phyloP scores from a whole-genome alignment of 2,888 invertebrate species.

The Villa cingulata region DNA sequence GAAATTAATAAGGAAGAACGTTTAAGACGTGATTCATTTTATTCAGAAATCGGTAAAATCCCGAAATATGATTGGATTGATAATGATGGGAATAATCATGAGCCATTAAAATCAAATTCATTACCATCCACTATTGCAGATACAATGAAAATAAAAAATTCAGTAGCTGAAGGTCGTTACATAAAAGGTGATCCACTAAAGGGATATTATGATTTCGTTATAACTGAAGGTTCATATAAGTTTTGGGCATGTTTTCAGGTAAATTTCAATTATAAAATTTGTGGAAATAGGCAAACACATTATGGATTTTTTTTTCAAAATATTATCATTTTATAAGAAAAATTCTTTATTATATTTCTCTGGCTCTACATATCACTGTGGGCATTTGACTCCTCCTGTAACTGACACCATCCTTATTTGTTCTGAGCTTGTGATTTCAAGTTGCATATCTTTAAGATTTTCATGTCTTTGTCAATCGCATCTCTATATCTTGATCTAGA shows the following conservation, averaged over 20 bases:
- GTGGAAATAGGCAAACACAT: too few relatives aligned
- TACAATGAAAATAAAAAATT: slow-evolving; percentile 2
- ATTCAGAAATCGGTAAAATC: not conserved
- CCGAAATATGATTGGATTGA: not conserved
- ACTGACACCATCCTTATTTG: too few relatives aligned
- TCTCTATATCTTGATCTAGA: too few relatives aligned
- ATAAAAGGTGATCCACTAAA: slow-evolving; percentile 54
- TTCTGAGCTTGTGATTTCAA: too few relatives aligned
- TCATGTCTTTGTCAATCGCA: too few relatives aligned
- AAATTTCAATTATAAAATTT: too few relatives aligned
- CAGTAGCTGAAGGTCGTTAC: slow-evolving; percentile 32
- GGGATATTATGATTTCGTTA: slow-evolving; percentile 74
- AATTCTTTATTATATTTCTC: too few relatives aligned
- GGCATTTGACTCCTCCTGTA: too few relatives aligned
- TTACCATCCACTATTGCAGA: not conserved
- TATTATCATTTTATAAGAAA: too few relatives aligned
- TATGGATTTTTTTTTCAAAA: too few relatives aligned
- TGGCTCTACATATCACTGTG: too few relatives aligned
- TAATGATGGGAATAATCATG: not conserved
- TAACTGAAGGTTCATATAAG: slow-evolving; percentile 78
- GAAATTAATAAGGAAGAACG: not conserved
- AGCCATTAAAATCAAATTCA: not conserved
- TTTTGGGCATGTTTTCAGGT: slow-evolving; percentile 83
- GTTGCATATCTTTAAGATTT: too few relatives aligned
- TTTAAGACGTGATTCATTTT: not conserved